Conservation (phyloP, 1,140 invertebrate species). For the Parasteatoda tepidariorum region DNA sequence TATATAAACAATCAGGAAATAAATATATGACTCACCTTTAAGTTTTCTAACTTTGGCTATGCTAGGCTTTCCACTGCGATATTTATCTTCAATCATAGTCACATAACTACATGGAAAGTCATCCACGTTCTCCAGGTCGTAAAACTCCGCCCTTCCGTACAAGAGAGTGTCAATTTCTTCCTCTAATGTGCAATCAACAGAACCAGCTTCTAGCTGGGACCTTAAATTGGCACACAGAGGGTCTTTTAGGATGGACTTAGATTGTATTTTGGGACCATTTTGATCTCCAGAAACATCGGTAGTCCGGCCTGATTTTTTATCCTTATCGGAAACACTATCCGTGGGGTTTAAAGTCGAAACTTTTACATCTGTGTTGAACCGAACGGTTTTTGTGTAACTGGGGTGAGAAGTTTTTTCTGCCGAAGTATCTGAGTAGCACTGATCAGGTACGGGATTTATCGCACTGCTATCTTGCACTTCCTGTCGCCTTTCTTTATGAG, state of each 20-base stretch:
- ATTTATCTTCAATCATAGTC: constrained; percentile 67
- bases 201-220: constrained; percentile 57
- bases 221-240: constrained; percentile 62
- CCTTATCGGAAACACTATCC: not conserved
- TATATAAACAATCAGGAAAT: too few relatives aligned
- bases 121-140: constrained; percentile 56
- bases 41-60: constrained; percentile 65
- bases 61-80: constrained; percentile 63
- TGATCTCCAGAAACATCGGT: not conserved
- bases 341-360: constrained; percentile 10
- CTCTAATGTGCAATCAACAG: constrained; percentile 63
- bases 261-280: constrained; percentile 5
- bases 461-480: not conserved
- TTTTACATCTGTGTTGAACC: constrained; percentile 58
- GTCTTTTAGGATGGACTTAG: constrained; percentile 64
- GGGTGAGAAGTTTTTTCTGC: not conserved
- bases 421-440: constrained; percentile 9
- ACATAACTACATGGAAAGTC: constrained; percentile 65
- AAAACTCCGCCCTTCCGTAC: constrained; percentile 64
- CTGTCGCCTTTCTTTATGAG: not conserved
- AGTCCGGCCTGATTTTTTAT: constrained; percentile 8
- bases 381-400: constrained; percentile 59
- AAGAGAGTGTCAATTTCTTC: constrained; percentile 68
- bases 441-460: constrained; percentile 27
- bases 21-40: constrained; percentile 62